These are phyloP conservation scores for Sphenopsis melanotis DNA, from an alignment of 2,797 vertebrate species.

Conservation along the genomic window DNA sequence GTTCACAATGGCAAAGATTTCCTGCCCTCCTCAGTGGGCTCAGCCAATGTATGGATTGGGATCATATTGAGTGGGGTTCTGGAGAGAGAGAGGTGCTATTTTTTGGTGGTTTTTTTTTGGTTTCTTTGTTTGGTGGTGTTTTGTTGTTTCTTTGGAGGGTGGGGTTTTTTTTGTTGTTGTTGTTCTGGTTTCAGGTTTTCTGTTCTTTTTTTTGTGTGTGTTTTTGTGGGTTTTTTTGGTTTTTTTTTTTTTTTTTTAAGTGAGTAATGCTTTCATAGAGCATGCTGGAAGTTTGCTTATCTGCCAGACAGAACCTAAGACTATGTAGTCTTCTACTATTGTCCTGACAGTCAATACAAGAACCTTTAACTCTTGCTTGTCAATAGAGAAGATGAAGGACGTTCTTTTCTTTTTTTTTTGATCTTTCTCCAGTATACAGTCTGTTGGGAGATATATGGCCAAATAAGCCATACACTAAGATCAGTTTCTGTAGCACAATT, in stretches of 20 bases:
- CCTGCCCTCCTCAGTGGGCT: not conserved
- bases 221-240: not conserved
- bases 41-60: not conserved
- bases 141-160: not conserved
- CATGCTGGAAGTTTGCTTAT: not conserved
- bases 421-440: not conserved
- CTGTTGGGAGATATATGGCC: not conserved
- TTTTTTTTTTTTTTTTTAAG: fast-evolving
- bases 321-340: not conserved
- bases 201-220: fast-evolving
- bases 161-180: too few species aligned
- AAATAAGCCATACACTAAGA: not conserved
- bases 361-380: not conserved
- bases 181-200: fast-evolving
- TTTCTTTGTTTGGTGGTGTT: not conserved
- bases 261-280: not conserved
- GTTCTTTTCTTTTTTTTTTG: not conserved
- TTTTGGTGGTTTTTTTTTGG: not conserved
- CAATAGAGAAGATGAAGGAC: not conserved
- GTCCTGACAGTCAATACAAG: not conserved
- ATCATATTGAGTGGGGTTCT: not conserved
- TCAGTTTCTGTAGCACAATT: not conserved
- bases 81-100: fast-evolving
- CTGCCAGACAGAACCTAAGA: not conserved
- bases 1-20: not conserved